Evolutionary conservation across 2,888 invertebrate genomes (phyloP).

Genomic region (Pammene aurita): DNA sequence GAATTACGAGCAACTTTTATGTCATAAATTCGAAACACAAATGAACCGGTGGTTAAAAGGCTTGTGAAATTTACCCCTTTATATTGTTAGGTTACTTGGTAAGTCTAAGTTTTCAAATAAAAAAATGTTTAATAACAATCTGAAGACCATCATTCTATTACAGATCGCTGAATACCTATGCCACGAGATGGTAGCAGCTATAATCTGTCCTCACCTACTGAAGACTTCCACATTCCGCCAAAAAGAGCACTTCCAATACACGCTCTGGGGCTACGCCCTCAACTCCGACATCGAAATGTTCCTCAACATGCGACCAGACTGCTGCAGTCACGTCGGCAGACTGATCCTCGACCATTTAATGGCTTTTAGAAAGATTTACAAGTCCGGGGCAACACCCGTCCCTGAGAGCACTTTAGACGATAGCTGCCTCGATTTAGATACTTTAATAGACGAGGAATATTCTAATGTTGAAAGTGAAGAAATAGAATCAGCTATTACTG

Average conservation of each 20-base stretch:
- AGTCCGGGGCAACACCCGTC: conserved; percentile 59
- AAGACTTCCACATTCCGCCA: conserved; percentile 78
- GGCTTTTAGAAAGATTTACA: conserved; percentile 80
- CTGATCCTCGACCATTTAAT: conserved; percentile 81
- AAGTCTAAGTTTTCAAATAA: no score
- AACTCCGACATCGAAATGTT: conserved; percentile 83
- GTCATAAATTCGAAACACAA: no score
- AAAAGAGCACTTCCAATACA: conserved; percentile 80
- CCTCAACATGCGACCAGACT: conserved; percentile 82
- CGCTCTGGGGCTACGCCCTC: conserved; percentile 83
- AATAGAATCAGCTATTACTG: conserved; percentile 69
- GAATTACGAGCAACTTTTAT: no score
- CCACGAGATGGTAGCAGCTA: conserved; percentile 84
- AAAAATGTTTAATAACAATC: no score
- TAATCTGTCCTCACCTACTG: conserved; percentile 77
- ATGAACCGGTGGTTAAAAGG: no score
- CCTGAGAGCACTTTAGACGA: conserved; percentile 69
- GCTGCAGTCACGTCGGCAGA: conserved; percentile 82
- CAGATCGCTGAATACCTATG: conserved; percentile 86
- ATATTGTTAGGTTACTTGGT: no score
- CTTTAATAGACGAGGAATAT: conserved; percentile 77
- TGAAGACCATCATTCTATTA: conserved; percentile 41
- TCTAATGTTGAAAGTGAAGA: conserved; percentile 75
- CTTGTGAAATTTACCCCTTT: no score
- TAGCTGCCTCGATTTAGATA: conserved; percentile 70